Conservation (phyloP, 2,797 vertebrate species). For the Gymnodraco acuticeps region DNA sequence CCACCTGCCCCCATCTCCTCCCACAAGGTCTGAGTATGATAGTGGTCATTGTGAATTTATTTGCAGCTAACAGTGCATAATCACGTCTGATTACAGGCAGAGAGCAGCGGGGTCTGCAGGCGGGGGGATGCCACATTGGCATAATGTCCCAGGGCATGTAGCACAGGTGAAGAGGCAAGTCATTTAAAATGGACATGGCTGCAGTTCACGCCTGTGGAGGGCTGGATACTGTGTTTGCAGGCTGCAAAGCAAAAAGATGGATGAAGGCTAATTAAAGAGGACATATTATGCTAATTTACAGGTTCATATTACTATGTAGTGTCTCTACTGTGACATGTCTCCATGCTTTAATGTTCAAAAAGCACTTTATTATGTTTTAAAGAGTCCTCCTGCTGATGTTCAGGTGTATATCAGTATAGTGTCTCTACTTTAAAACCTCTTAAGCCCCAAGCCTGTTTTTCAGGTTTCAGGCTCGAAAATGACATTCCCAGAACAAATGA, state of each 20-base stretch:
- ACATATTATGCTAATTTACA: too few species aligned
- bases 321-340: too few species aligned
- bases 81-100: conserved; percentile 66
- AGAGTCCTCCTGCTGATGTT: too few species aligned
- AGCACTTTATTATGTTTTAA: too few species aligned
- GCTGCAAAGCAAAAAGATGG: conserved; percentile 55
- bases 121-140: conserved; percentile 62
- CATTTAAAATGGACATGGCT: conserved; percentile 72
- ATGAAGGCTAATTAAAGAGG: conserved; percentile 57
- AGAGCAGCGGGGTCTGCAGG: conserved; percentile 61
- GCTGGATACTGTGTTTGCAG: conserved; percentile 38
- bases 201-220: conserved; percentile 50
- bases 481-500: too few species aligned
- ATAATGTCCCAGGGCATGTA: conserved; percentile 73
- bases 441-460: too few species aligned
- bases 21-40: conserved; percentile 51
- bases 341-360: too few species aligned
- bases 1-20: conserved; percentile 43
- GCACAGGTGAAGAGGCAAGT: conserved; percentile 73
- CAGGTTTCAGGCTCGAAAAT: too few species aligned
- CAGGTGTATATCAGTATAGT: too few species aligned
- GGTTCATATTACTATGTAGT: too few species aligned
- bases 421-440: too few species aligned
- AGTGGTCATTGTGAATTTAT: conserved; percentile 70
- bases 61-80: conserved; percentile 73